Base-by-base conservation (phyloP, 2,113 vertebrate genomes). In the Macroglossus sobrinus region DNA sequence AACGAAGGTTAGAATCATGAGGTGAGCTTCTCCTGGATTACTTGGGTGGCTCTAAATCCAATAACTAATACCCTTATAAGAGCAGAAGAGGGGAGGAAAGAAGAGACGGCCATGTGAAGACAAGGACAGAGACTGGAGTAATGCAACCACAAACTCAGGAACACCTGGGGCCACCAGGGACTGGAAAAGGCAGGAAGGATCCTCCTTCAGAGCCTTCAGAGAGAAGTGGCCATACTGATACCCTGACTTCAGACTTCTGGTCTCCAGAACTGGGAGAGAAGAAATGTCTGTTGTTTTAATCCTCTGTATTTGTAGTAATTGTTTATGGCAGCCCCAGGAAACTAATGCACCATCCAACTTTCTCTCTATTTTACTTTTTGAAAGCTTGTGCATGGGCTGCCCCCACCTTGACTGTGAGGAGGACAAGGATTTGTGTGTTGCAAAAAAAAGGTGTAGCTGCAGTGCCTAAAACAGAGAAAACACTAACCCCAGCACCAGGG, bases 311-410 rank as follows among this genome's bases (percentile, higher is more conserved):
- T 18, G 10, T 7, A 45, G 59, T 13, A 18, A 33, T 7, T 21
- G 22, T 7, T 47, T 21, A 4, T 3, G 66, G 75, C 16, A 53
- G 28, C 21, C 21, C 76, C 28, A 40, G 64, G n/a, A 72, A 24
- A 26, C 0, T 0, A 33, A 19, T 0, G 64, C 21, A 15, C 4
- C 30, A 7, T 30, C 84, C 55, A 7, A 4, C 55, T n/a, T 55
- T 33, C 72, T 38, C 66, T 30, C 69, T 45, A 1, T 61, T n/a
- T 88, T 16, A 14, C 35, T 50, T 14, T 19, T 45, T 21, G 55
- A 61, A 12, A 43, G 16, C 28, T 26, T n/a, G n/a, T 40, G 53
- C 21, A 1, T 5, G 24, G 66, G 68, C 68, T n/a, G 28, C 22
- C 68, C 26, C 9, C 7, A 2, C 40, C 24, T 57, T 22, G 13